A percentile compares a stretch with the other conserved stretches of the same genome.
Conservation (phyloP, 2,797 vertebrate species). For the Etheostoma nigrum region DNA sequence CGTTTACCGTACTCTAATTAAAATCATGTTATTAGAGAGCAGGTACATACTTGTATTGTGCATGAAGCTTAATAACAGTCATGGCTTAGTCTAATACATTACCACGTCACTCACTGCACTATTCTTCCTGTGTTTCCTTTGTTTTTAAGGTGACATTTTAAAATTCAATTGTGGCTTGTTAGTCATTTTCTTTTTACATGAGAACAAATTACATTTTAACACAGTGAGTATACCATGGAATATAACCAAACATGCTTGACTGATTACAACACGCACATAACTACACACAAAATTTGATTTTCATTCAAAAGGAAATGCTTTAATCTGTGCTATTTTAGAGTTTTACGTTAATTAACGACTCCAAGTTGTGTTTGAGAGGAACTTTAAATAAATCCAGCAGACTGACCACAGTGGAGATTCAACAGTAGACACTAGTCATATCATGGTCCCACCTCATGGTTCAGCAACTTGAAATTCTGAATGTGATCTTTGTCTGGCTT, state of each 20-base stretch:
- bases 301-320: neutral
- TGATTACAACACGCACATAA: neutral
- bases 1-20: neutral
- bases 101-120: neutral
- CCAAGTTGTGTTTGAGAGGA: neutral
- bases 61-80: neutral
- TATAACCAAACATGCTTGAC: neutral
- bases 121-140: neutral
- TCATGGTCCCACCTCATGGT: slow-evolving; percentile 35
- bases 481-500: slow-evolving; percentile 44
- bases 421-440: neutral
- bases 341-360: neutral
- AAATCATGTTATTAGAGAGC: neutral
- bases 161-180: neutral
- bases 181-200: too few species aligned
- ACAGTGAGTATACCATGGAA: neutral
- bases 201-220: neutral
- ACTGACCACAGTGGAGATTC: slow-evolving; percentile 8
- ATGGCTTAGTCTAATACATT: neutral
- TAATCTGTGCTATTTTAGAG: neutral
- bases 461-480: slow-evolving; percentile 50
- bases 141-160: neutral
- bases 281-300: neutral
- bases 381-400: neutral
- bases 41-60: neutral